Percentiles rank a stretch among this genome's conserved stretches.
These are phyloP conservation scores for Anser brachyrhynchus DNA, from an alignment of 2,113 vertebrate species.

Conservation along the genomic window DNA sequence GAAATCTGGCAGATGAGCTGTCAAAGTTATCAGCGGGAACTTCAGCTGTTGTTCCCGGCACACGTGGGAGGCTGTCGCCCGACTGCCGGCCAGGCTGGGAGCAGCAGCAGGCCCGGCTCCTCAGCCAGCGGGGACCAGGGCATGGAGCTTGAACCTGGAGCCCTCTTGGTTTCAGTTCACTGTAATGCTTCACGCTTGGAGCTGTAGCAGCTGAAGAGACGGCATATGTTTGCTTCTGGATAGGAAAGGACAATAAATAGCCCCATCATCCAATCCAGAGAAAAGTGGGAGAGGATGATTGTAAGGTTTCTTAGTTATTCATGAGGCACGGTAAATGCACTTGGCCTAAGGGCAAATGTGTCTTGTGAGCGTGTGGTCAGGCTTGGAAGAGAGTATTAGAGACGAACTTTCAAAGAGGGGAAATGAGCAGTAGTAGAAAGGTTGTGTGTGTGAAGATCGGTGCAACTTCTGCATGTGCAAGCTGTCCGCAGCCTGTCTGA, in stretches of 20 bases:
- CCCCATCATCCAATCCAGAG: background rate
- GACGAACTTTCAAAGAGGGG: background rate
- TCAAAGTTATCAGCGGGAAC: background rate
- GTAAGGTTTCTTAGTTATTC: background rate
- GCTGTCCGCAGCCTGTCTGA: background rate
- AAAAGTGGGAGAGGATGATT: background rate
- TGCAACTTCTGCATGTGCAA: background rate
- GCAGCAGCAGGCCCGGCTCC: background rate
- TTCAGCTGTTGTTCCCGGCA: background rate
- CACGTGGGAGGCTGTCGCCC: rapidly evolving
- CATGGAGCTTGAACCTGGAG: background rate
- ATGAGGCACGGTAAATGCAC: background rate
- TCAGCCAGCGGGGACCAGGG: background rate
- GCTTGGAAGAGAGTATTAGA: background rate
- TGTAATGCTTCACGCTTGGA: background rate
- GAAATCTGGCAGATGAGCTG: rapidly evolving
- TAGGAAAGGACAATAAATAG: background rate
- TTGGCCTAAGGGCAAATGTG: background rate
- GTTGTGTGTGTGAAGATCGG: background rate
- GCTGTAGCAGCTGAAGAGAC: background rate
- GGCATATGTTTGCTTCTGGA: background rate
- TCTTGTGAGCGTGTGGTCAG: background rate
- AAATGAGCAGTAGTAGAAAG: background rate
- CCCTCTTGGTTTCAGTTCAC: background rate
- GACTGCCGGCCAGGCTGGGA: background rate